phyloP scores from a whole-genome alignment of 1,140 invertebrate species.

The Mylabris phalerata region DNA sequence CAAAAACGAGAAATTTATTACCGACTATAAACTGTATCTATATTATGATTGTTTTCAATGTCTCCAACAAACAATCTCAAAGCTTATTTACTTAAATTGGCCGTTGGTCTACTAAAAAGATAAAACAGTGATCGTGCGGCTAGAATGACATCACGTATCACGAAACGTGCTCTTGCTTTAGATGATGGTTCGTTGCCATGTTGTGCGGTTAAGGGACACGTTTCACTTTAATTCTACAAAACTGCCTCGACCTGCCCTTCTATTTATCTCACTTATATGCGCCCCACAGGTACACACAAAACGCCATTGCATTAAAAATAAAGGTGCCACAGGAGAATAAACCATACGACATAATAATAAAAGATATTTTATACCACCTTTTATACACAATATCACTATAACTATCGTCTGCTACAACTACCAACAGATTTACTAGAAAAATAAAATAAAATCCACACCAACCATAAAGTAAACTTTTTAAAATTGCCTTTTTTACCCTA shows the following conservation, averaged over 20 bases:
- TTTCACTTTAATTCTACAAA: slow-evolving; percentile 35
- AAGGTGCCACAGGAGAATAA: slow-evolving; percentile 10
- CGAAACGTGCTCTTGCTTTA: slow-evolving; percentile 31
- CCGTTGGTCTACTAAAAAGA: slow-evolving; percentile 2
- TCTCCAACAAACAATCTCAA: slow-evolving; percentile 4
- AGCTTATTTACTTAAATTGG: slow-evolving; percentile 19
- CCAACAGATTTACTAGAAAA: too few relatives aligned
- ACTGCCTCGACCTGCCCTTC: slow-evolving; percentile 13
- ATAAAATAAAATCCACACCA: too few relatives aligned
- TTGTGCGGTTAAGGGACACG: slow-evolving; percentile 28
- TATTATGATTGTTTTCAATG: slow-evolving; percentile 7
- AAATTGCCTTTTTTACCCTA: too few relatives aligned
- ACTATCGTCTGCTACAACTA: too few relatives aligned
- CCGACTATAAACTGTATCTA: too few relatives aligned
- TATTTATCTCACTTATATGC: slow-evolving; percentile 36
- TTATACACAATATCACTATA: too few relatives aligned
- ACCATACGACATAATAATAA: slow-evolving; percentile 17
- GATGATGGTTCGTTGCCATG: slow-evolving; percentile 22
- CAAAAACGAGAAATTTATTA: too few relatives aligned
- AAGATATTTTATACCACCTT: slow-evolving; percentile 20
- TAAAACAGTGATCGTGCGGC: slow-evolving; percentile 21
- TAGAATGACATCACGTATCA: slow-evolving; percentile 30
- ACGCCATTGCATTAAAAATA: slow-evolving; percentile 22
- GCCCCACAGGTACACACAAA: slow-evolving; percentile 13
- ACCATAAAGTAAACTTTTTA: too few relatives aligned